Evolutionary conservation across 2,113 vertebrate species (phyloP), one percentile per base, ranked within the genome.

Genomic region (Cariama cristata): DNA sequence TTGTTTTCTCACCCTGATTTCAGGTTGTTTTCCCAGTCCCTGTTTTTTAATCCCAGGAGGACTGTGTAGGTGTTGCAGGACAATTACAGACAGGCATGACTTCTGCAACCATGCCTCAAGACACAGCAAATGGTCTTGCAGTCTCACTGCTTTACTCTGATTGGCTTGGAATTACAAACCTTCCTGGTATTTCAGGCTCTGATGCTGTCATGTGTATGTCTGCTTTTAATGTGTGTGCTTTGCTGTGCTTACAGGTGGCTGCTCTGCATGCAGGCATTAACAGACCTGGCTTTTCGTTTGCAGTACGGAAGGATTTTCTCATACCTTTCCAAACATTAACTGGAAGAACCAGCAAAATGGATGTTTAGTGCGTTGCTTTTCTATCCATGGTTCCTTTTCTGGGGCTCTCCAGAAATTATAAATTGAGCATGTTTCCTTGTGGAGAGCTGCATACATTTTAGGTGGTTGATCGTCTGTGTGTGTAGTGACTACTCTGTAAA

Each of bases 401-500:
- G 85, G 76, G 89, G 18, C 40, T 77, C 73, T 92, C 60, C 24
- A 33, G 75, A 86, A 40, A 30, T 38, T 42, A 50, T 28, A 42
- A 47, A 5, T 24, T 59, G 93, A 94, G 63, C 56, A 8, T 74
- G 14, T 58, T 77, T 95, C 80, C 67, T 93, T 93, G 67, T 35
- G 92, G 73, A 89, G 68, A 79, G 38, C 72, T 71, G 59, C 50
- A 9, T 75, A 35, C 32, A 1, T 88, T 96, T 86, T 88, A 83
- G 80, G 72, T 94, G 64, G 45, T 79, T 94, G 94, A 64, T 81
- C 40, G 1, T 35, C 33, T 66, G 18, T 62, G 24, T 84, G 50
- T 84, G 55, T 79, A 71, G 59, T 86, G 86, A 90, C 85, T 76
- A 22, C 44, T 81, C 20, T 90, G 20, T 60, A 44, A 98, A 96